A percentile compares a stretch with the other conserved stretches of the same genome.
phyloP scores from a whole-genome alignment of 2,797 vertebrate species.

The Meda fulgida region DNA sequence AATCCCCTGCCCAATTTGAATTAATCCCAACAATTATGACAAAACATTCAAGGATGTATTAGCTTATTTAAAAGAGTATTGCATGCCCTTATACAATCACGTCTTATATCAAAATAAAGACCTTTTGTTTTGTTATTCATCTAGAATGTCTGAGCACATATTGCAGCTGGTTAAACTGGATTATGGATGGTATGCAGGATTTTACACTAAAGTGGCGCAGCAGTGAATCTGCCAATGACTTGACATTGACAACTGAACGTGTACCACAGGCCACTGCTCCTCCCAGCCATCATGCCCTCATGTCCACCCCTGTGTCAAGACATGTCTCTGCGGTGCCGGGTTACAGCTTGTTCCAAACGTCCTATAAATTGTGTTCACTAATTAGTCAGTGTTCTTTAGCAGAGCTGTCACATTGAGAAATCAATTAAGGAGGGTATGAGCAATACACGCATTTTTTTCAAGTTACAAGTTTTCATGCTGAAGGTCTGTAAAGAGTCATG shows the following conservation, averaged over 20 bases:
- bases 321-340: not conserved
- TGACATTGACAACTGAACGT: constrained; percentile 31
- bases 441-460: constrained; percentile 47
- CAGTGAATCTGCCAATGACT: constrained; percentile 5
- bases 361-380: constrained; percentile 50
- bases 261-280: not conserved
- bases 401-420: constrained; percentile 43
- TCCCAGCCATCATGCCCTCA: constrained; percentile 22
- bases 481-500: constrained; percentile 39
- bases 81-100: not conserved
- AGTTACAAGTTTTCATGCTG: constrained; percentile 20
- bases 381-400: constrained; percentile 51
- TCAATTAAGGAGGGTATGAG: constrained; percentile 48
- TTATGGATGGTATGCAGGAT: not conserved
- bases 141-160: not conserved
- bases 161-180: not conserved
- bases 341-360: constrained; percentile 14
- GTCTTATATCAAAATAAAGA: not conserved
- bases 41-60: not conserved
- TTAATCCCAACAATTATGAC: not conserved
- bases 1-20: not conserved
- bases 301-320: constrained; percentile 13
- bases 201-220: not conserved
- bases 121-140: not conserved
- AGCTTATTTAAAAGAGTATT: not conserved